phyloP scores from a whole-genome alignment of 2,888 invertebrate species.

The Plebejus anna region DNA sequence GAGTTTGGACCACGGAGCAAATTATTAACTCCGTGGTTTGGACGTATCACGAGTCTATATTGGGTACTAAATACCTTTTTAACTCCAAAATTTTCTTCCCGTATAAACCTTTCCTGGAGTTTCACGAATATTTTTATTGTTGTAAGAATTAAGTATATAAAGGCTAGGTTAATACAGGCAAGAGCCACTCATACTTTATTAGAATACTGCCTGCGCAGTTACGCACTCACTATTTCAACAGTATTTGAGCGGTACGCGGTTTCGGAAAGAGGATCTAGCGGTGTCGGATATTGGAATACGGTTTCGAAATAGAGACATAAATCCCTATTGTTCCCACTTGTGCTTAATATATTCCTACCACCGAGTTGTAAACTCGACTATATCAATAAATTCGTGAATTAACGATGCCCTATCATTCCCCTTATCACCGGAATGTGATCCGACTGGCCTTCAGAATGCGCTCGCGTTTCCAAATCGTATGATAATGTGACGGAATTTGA shows the following conservation, averaged over 20 bases:
- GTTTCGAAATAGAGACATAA: conserved; percentile 12
- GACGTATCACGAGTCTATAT: too few relatives aligned
- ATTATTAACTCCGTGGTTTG: too few relatives aligned
- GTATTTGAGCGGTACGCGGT: not conserved
- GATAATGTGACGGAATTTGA: not conserved
- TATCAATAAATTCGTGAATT: conserved; percentile 21
- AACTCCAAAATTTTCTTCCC: too few relatives aligned
- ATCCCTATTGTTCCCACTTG: conserved; percentile 14
- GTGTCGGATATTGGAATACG: not conserved
- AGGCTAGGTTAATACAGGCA: not conserved
- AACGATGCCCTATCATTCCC: conserved; percentile 23
- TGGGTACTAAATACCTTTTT: too few relatives aligned
- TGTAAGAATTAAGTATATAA: too few relatives aligned
- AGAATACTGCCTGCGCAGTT: not conserved
- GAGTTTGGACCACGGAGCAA: too few relatives aligned
- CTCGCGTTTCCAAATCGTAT: conserved; percentile 24
- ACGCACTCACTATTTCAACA: not conserved
- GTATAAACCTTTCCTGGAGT: too few relatives aligned
- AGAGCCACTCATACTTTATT: not conserved
- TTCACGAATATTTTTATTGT: too few relatives aligned
- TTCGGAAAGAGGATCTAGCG: not conserved
- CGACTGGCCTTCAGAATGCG: conserved; percentile 26
- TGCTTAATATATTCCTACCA: conserved; percentile 1
- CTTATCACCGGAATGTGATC: conserved; percentile 27
- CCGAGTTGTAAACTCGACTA: not conserved